A percentile compares a stretch with the other conserved stretches of the same genome.
phyloP scores from a whole-genome alignment of 2,797 vertebrate genomes.

The Steatocranus sp. region DNA sequence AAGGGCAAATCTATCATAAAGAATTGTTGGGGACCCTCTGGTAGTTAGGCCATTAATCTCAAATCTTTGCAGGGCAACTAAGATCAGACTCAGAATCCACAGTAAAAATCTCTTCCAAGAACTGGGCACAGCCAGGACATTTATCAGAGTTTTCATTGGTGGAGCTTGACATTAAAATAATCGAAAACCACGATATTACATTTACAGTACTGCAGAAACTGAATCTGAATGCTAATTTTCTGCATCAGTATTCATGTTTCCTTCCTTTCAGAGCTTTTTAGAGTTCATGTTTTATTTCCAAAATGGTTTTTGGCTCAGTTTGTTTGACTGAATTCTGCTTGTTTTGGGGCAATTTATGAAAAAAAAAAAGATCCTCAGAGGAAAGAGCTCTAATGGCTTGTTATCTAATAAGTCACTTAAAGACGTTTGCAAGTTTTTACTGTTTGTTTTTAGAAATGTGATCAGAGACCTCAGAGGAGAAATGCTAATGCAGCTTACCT shows the following conservation, averaged over 20 bases:
- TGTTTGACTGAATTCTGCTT: not conserved
- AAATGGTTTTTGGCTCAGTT: not conserved
- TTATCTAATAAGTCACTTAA: not conserved
- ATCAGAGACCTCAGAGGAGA: not conserved
- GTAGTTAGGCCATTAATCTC: not conserved
- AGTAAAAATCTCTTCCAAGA: not conserved
- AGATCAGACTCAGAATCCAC: not conserved
- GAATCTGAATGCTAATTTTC: not conserved
- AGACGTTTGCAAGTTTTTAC: not conserved
- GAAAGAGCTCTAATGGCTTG: not conserved
- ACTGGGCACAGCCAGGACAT: not conserved
- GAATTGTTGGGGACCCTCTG: not conserved
- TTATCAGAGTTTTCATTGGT: not conserved
- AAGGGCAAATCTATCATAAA: not conserved
- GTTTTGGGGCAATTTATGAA: not conserved
- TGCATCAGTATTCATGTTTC: not conserved
- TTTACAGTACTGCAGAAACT: not conserved
- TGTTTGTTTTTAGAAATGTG: not conserved
- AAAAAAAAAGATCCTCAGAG: not conserved
- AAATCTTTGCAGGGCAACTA: not conserved
- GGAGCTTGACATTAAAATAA: not conserved
- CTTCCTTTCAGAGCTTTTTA: not conserved
- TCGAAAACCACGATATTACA: not conserved
- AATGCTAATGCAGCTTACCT: not conserved
- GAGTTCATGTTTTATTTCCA: not conserved